Evolutionary conservation across 2,888 invertebrate genomes (phyloP).

Genomic region (Cephus sareptanus): DNA sequence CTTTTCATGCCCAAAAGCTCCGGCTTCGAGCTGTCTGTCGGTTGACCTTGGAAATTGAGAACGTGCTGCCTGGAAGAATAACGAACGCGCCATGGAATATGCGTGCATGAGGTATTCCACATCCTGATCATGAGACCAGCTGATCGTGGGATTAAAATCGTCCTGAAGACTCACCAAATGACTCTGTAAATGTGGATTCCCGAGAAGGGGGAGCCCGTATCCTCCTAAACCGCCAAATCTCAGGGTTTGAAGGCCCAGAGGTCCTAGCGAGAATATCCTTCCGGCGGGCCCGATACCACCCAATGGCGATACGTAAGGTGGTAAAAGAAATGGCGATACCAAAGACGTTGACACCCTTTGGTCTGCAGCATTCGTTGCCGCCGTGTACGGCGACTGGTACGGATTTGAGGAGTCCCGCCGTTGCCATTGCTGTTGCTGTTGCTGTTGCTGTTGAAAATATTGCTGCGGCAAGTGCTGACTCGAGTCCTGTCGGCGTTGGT

Average conservation of each 20-base stretch:
- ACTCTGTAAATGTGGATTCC: slow-evolving; percentile 1
- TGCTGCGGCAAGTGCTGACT: slow-evolving; percentile 10
- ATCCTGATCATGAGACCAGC: background rate
- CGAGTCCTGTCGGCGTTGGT: background rate
- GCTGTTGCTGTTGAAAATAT: slow-evolving; percentile 3
- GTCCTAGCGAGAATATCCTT: slow-evolving; percentile 13
- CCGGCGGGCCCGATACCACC: background rate
- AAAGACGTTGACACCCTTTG: background rate
- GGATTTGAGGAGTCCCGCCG: slow-evolving; percentile 18
- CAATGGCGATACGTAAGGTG: background rate
- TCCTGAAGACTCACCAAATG: slow-evolving; percentile 1
- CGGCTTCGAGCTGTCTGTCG: slow-evolving; percentile 6
- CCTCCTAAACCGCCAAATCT: slow-evolving; percentile 7
- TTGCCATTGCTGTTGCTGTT: slow-evolving; percentile 8
- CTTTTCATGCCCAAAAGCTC: slow-evolving; percentile 1
- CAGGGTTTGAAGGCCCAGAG: slow-evolving; percentile 11
- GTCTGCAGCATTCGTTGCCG: background rate
- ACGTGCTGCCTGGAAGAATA: slow-evolving; percentile 22
- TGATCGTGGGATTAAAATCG: background rate
- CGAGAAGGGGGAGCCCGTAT: background rate
- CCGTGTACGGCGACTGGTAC: background rate
- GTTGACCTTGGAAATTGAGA: slow-evolving; percentile 17
- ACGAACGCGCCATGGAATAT: background rate
- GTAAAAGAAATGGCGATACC: background rate
- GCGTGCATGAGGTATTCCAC: background rate